Evolutionary conservation across 2,113 vertebrate species (phyloP).

Genomic region (Amphiprion ocellaris): DNA sequence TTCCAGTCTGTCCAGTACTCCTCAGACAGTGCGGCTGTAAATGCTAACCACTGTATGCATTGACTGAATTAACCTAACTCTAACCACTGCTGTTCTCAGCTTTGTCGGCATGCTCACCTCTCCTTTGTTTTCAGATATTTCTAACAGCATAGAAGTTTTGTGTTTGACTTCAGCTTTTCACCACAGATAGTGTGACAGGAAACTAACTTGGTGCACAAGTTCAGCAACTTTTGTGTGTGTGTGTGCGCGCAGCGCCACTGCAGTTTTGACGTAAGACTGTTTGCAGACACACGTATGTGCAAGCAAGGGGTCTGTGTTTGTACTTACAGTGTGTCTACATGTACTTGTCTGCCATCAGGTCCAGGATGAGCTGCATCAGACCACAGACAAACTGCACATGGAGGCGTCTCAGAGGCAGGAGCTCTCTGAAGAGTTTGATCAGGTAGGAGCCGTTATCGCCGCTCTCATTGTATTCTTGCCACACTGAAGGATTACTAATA

Average conservation of each 20-base stretch:
- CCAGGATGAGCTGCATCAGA: conserved; percentile 85
- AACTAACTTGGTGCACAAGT: conserved; percentile 59
- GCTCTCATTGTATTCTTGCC: background rate
- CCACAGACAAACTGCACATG: conserved; percentile 75
- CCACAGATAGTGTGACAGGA: conserved; percentile 8
- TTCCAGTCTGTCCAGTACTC: conserved; percentile 77
- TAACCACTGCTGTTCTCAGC: conserved; percentile 60
- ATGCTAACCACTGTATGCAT: conserved; percentile 63
- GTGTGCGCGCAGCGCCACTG: conserved; percentile 8
- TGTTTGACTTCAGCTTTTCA: conserved; percentile 14
- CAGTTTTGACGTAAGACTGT: conserved; percentile 24
- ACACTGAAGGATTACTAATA: background rate
- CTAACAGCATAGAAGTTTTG: conserved; percentile 5
- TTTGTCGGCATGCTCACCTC: conserved; percentile 58
- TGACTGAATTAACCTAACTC: conserved; percentile 40
- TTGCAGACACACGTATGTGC: conserved; percentile 11
- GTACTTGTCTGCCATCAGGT: conserved; percentile 77
- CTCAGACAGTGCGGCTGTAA: conserved; percentile 42
- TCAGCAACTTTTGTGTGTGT: conserved; percentile 41
- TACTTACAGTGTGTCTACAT: background rate
- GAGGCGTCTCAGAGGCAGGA: conserved; percentile 85
- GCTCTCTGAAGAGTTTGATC: conserved; percentile 86
- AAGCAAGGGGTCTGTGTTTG: background rate
- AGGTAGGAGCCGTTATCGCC: conserved; percentile 75
- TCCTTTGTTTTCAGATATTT: conserved; percentile 25